Percentiles rank a stretch among this genome's conserved stretches.
These are phyloP conservation scores for Picus viridis DNA, from an alignment of 2,797 vertebrate genomes.

Conservation along the genomic window DNA sequence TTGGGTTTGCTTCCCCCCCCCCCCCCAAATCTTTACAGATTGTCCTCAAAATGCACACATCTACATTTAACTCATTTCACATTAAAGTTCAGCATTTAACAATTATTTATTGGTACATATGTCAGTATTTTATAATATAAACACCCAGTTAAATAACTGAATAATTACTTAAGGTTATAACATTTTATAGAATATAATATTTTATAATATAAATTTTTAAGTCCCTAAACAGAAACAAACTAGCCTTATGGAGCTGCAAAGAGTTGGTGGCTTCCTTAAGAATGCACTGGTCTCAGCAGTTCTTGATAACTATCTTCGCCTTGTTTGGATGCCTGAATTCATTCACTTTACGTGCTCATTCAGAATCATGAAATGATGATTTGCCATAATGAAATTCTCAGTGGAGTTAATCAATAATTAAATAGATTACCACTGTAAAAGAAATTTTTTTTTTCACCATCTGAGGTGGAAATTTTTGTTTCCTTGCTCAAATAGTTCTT, in stretches of 20 bases:
- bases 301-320: neutral
- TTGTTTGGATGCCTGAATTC: neutral
- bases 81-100: neutral
- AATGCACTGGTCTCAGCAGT: neutral
- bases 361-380: neutral
- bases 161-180: neutral
- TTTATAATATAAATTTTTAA: neutral
- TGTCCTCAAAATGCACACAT: neutral
- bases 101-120: neutral
- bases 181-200: too few relatives aligned
- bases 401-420: slow-evolving; percentile 8
- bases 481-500: neutral
- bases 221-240: neutral
- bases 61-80: neutral
- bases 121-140: neutral
- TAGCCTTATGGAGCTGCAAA: neutral
- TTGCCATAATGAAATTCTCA: neutral
- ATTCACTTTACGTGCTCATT: neutral
- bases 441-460: neutral
- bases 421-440: neutral
- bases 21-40: neutral
- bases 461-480: slow-evolving; percentile 5
- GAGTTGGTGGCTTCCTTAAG: neutral
- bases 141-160: neutral
- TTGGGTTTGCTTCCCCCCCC: neutral